These are phyloP conservation scores for Brevimyrus niger DNA, from an alignment of 2,113 vertebrate genomes.

Conservation along the genomic window DNA sequence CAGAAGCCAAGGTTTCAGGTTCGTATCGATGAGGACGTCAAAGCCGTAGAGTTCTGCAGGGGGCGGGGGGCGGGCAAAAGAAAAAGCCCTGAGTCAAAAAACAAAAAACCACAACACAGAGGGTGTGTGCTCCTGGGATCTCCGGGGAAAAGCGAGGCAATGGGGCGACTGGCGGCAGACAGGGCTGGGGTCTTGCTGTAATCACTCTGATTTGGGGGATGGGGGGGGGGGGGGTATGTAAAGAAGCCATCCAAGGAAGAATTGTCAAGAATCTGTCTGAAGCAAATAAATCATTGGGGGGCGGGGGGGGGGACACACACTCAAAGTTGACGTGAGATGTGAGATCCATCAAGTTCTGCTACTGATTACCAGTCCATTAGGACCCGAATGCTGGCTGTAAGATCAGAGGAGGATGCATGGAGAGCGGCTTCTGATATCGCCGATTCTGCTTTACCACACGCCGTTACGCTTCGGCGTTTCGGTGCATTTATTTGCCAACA, in stretches of 20 bases:
- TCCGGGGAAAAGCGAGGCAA: neutral
- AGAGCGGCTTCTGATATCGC: conserved; percentile 36
- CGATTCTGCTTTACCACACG: neutral
- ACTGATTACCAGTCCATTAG: conserved; percentile 54
- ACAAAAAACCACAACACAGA: neutral
- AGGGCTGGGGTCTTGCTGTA: neutral
- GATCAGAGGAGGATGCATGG: conserved; percentile 34
- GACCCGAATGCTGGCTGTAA: conserved; percentile 34
- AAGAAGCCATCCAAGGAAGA: neutral
- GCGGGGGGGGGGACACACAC: neutral
- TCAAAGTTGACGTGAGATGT: conserved; percentile 3
- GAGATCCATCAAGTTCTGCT: conserved; percentile 36
- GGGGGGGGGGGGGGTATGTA: neutral
- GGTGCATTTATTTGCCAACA: neutral
- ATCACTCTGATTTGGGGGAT: neutral
- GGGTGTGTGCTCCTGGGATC: neutral
- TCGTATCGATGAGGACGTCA: conserved; percentile 91
- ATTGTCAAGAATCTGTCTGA: neutral
- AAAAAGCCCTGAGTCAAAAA: neutral
- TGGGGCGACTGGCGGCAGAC: neutral
- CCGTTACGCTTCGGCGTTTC: neutral
- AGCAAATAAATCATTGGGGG: conserved; percentile 1
- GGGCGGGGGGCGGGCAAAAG: neutral
- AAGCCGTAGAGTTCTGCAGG: conserved; percentile 92
- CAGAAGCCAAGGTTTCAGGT: conserved; percentile 92